Evolutionary conservation across 2,797 vertebrate genomes (phyloP).

Genomic region (Bucorvus abyssinicus): DNA sequence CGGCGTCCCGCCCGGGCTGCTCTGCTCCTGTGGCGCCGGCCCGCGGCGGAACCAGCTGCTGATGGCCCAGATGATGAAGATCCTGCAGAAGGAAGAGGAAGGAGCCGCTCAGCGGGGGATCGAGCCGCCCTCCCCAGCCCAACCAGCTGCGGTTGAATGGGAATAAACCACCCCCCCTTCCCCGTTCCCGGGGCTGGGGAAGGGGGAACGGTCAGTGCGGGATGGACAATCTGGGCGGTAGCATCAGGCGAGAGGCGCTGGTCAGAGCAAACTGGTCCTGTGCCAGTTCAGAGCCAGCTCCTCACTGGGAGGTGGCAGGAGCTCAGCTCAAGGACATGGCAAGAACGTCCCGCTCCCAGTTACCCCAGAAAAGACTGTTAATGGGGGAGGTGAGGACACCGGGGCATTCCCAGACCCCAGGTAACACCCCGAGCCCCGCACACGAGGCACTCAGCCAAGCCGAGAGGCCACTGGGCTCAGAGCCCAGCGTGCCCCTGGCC

Average conservation of each 20-base stretch:
- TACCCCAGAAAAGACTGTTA: too few relatives aligned
- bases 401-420: too few relatives aligned
- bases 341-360: neutral
- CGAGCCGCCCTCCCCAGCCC: neutral
- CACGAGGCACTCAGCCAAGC: too few relatives aligned
- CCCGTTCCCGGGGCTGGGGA: neutral
- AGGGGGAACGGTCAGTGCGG: too few relatives aligned
- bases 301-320: fast-evolving
- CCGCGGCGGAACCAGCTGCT: slow-evolving; percentile 96
- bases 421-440: too few relatives aligned
- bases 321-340: neutral
- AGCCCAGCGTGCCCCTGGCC: too few relatives aligned
- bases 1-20: slow-evolving; percentile 81
- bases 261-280: neutral
- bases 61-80: slow-evolving; percentile 97
- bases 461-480: too few relatives aligned
- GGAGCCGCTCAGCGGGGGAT: neutral
- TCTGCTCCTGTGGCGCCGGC: slow-evolving; percentile 88
- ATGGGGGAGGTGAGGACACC: too few relatives aligned
- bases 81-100: slow-evolving; percentile 72
- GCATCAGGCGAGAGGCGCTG: neutral
- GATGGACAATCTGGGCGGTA: too few relatives aligned
- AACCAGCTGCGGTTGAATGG: too few relatives aligned
- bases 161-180: too few relatives aligned
- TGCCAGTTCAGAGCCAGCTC: neutral